A percentile compares a stretch with the other conserved stretches of the same genome.
Conservation (phyloP, 1,140 invertebrate species). For the Bombus ignitus region DNA sequence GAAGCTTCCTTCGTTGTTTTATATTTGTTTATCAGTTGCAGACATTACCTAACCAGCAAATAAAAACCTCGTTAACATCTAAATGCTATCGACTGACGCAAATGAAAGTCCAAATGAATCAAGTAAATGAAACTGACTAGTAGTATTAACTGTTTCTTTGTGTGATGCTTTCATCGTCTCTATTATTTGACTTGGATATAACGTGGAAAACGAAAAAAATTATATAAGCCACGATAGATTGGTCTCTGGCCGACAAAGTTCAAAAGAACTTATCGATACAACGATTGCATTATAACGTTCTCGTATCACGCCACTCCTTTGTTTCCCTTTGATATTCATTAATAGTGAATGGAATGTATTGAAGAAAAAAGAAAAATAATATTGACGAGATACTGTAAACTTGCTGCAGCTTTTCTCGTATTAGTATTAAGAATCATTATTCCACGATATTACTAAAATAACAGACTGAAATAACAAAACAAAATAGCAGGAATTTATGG, state of each 20-base stretch:
- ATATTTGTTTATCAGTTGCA: background rate
- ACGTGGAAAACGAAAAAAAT: background rate
- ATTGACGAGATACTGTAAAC: constrained; percentile 1
- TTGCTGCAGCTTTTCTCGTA: background rate
- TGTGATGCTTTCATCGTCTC: background rate
- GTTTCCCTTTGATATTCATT: constrained; percentile 28
- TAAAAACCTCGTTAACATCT: background rate
- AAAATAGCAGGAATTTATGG: background rate
- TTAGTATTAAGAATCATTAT: background rate
- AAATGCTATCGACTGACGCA: background rate
- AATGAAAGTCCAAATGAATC: background rate
- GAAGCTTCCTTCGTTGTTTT: background rate
- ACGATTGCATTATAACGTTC: background rate
- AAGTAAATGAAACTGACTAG: background rate
- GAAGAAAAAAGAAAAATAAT: background rate
- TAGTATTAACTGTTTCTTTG: background rate
- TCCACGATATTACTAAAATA: background rate
- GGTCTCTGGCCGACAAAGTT: background rate
- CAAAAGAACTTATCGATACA: constrained; percentile 21
- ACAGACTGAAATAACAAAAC: background rate
- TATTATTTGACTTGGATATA: background rate
- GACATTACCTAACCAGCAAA: background rate
- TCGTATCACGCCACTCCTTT: constrained; percentile 37
- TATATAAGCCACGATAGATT: constrained; percentile 13
- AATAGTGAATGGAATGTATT: constrained; percentile 13